Base-by-base conservation (phyloP, 2,113 vertebrate genomes). In the Cryptomyrus ogoouensis region DNA sequence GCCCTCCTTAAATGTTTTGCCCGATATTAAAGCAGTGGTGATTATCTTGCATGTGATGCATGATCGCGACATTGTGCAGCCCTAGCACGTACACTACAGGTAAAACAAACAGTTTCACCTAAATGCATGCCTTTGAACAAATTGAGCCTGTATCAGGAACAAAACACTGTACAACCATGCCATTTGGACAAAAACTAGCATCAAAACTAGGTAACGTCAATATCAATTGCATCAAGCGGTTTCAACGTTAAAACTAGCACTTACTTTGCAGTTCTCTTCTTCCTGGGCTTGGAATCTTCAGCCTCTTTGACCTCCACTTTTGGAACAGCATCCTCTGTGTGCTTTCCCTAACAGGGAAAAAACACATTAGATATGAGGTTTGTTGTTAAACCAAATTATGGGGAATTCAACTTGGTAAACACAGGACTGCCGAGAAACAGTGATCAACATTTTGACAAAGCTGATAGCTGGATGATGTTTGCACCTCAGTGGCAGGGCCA, bases 201-300 rank as follows among this genome's bases (percentile, higher is more conserved):
- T 31, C 6, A 39, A 39, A 15, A 21, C 42, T 27, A 66, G 62
- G 2, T 12, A 27, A 66, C 1, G 62, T 10, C 10, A 50, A 52
- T 49, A n/a, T 31, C 7, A 17, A 44, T 7, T 62, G 24, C 52
- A 53, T 19, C 13, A 53, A 27, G 35, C 13, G 15, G n/a, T 24
- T 4, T 3, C 52, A 42, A 35, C 2, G 1, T 35, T 62, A 50
- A 19, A 13, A 15, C 3, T 10, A 46, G 47, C 0, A 90, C 93
- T 93, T 93, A 96, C 96, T 91, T 95, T 27, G 93, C 90, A 53
- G 93, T 86, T 93, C 83, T 91, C 90, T 92, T 92, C 92, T 92
- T 95, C 91, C 91, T 94, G 44, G 89, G 89, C 90, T 94, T 94
- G 31, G 91, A n/a, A 80, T 58, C 44, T 53, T 90, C 49, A 58